Evolutionary conservation across 2,113 vertebrate species (phyloP).

Genomic region (Daubentonia madagascariensis): DNA sequence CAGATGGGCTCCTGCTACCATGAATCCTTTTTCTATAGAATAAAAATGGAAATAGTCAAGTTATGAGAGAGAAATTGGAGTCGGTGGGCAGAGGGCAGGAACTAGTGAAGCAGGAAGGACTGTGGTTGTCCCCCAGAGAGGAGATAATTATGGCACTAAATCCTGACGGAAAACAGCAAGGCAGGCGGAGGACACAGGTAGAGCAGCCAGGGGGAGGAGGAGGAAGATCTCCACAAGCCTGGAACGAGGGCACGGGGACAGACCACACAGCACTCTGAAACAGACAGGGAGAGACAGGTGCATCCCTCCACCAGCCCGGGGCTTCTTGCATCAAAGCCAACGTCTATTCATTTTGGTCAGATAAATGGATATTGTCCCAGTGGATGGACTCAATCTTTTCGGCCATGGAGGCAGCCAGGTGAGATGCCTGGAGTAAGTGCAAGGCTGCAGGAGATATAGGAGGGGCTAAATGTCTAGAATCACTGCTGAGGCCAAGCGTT

Average conservation of each 20-base stretch:
- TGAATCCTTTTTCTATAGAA: neutral
- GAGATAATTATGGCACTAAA: neutral
- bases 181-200: neutral
- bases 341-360: neutral
- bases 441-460: neutral
- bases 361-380: neutral
- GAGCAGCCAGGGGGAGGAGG: neutral
- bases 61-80: neutral
- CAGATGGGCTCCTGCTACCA: neutral
- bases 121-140: neutral
- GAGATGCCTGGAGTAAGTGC: fast-evolving
- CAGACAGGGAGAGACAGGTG: neutral
- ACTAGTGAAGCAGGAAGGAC: neutral
- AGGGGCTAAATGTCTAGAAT: neutral
- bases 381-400: neutral
- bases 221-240: neutral
- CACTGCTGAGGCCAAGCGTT: fast-evolving
- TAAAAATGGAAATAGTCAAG: neutral
- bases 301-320: neutral
- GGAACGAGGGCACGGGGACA: neutral
- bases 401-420: neutral
- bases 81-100: neutral
- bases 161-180: neutral
- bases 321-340: neutral
- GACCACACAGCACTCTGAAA: neutral